Percentiles rank a stretch among this genome's conserved stretches.
Evolutionary conservation across 2,888 invertebrate species (phyloP).

Genomic region (Clunio marinus): DNA sequence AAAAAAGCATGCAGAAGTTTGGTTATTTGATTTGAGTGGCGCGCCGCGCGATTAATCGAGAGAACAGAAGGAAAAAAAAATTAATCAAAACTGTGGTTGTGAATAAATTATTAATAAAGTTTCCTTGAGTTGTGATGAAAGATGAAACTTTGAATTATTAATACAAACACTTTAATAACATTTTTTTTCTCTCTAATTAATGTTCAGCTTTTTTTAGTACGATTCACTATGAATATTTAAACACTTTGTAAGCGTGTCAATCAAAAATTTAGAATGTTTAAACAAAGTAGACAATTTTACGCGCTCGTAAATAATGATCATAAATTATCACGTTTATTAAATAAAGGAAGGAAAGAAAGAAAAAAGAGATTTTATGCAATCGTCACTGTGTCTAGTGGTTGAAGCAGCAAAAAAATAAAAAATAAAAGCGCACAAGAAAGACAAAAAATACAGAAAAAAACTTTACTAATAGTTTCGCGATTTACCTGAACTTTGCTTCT

Average conservation of each 20-base stretch:
- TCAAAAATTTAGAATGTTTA: constrained; percentile 2
- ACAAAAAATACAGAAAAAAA: neutral
- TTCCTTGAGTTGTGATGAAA: constrained; percentile 18
- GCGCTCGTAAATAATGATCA: constrained; percentile 24
- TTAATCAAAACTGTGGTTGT: neutral
- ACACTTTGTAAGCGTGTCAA: neutral
- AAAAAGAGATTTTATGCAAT: constrained; percentile 4
- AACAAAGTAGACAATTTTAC: neutral
- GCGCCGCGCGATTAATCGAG: neutral
- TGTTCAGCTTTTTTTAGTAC: too few relatives aligned
- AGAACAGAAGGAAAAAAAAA: constrained; percentile 3
- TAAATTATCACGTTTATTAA: constrained; percentile 34
- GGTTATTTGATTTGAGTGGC: neutral
- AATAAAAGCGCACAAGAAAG: neutral
- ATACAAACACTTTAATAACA: constrained; percentile 6
- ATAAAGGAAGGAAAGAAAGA: too few relatives aligned
- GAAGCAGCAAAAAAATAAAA: too few relatives aligned
- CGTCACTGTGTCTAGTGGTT: constrained; percentile 30
- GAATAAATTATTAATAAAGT: neutral
- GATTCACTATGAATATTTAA: too few relatives aligned
- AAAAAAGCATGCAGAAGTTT: neutral
- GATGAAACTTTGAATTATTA: neutral
- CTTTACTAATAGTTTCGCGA: neutral
- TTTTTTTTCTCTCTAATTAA: too few relatives aligned
- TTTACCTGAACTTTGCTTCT: constrained; percentile 39